phyloP scores from a whole-genome alignment of 2,113 vertebrate genomes.

The Pelvicachromis taeniatus region DNA sequence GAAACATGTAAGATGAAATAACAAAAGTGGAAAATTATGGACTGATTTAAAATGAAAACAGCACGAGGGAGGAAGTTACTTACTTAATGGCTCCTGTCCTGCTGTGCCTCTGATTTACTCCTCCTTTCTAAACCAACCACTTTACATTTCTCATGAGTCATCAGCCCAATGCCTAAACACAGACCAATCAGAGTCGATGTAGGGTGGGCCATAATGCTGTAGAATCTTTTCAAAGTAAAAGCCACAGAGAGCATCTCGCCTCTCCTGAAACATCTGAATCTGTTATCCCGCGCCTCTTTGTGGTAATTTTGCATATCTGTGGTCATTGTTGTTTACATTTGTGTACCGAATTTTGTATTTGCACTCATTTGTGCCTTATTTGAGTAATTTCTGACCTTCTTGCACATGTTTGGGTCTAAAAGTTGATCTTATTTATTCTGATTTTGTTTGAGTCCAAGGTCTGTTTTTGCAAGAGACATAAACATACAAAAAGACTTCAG shows the following conservation, averaged over 20 bases:
- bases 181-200: background rate
- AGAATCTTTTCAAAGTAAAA: background rate
- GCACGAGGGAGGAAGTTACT: background rate
- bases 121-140: background rate
- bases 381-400: background rate
- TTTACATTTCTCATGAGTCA: background rate
- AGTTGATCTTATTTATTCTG: background rate
- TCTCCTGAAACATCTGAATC: background rate
- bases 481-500: background rate
- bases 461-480: background rate
- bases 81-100: background rate
- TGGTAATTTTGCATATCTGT: background rate
- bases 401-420: background rate
- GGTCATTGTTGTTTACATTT: background rate
- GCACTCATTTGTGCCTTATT: background rate
- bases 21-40: background rate
- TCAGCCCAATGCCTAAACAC: accelerated
- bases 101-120: background rate
- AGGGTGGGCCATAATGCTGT: background rate
- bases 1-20: background rate
- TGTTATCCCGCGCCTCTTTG: background rate
- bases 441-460: background rate
- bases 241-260: background rate
- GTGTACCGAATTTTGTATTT: background rate
- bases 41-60: background rate